Evolutionary conservation across 2,888 invertebrate genomes (phyloP).

Genomic region (Caenorhabditis uteleia): DNA sequence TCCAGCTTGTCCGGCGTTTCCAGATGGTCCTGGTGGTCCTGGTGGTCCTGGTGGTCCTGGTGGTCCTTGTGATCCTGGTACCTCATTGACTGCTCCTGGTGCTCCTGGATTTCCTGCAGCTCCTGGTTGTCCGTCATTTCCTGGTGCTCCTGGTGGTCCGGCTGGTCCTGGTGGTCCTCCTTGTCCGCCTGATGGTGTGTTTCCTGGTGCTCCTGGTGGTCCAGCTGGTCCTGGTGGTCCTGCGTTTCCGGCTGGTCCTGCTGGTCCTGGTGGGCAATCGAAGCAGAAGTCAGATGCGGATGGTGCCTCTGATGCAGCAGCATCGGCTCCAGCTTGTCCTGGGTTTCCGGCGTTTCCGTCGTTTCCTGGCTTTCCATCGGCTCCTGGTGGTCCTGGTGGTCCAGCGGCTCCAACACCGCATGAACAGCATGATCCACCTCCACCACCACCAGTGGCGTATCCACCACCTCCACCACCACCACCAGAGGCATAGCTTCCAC

Average conservation of each 20-base stretch:
- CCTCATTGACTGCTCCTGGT: slow-evolving; percentile 48
- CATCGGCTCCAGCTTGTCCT: slow-evolving; percentile 34
- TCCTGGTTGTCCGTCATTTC: slow-evolving; percentile 42
- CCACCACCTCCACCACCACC: slow-evolving; percentile 14
- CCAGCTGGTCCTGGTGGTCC: slow-evolving; percentile 45
- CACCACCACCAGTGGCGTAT: slow-evolving; percentile 18
- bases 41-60: slow-evolving; percentile 51
- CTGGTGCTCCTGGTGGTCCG: slow-evolving; percentile 38
- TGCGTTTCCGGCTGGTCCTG: slow-evolving; percentile 57
- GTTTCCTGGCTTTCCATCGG: slow-evolving; percentile 41
- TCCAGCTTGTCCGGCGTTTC: slow-evolving; percentile 44
- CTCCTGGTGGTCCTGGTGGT: slow-evolving; percentile 50
- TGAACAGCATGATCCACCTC: slow-evolving; percentile 36
- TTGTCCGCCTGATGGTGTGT: slow-evolving; percentile 25
- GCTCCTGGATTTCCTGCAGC: slow-evolving; percentile 54
- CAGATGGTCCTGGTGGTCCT: slow-evolving; percentile 54
- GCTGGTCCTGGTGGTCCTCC: slow-evolving; percentile 51
- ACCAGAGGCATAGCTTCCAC: slow-evolving; percentile 12
- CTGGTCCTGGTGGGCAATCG: slow-evolving; percentile 62
- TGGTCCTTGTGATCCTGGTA: slow-evolving; percentile 48
- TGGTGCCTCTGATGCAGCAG: slow-evolving; percentile 17
- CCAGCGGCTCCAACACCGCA: slow-evolving; percentile 42
- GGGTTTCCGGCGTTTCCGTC: slow-evolving; percentile 38
- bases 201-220: slow-evolving; percentile 39
- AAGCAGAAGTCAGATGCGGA: slow-evolving; percentile 43